Evolutionary conservation across 2,797 vertebrate species (phyloP).

Genomic region (Notoglanidium macrostoma): DNA sequence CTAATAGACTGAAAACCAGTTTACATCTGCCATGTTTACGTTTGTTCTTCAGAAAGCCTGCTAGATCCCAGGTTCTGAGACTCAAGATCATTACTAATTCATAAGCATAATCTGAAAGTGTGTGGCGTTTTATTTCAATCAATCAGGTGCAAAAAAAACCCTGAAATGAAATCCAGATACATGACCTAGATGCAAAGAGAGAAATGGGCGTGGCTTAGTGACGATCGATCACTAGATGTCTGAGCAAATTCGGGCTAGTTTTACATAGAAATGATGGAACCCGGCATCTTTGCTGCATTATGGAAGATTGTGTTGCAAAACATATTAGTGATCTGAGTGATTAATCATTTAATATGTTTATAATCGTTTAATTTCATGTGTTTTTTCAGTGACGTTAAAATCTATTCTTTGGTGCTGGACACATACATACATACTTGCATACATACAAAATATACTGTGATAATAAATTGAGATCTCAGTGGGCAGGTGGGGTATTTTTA

Average conservation of each 20-base stretch:
- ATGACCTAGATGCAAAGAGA: neutral
- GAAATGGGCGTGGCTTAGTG: neutral
- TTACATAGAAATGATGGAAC: neutral
- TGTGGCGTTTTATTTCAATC: neutral
- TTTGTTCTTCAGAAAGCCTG: neutral
- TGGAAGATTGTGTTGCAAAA: neutral
- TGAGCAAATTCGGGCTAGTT: neutral
- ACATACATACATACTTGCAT: neutral
- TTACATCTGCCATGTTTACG: neutral
- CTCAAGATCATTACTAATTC: neutral
- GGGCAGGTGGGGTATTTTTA: conserved; percentile 77
- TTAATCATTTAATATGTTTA: neutral
- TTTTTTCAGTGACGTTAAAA: neutral
- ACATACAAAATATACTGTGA: neutral
- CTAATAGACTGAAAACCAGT: neutral
- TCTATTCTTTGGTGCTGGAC: neutral
- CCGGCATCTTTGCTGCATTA: neutral
- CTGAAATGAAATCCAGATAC: neutral
- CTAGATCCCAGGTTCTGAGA: neutral
- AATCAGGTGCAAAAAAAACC: neutral
- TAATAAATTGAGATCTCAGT: conserved; percentile 53
- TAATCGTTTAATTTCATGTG: neutral
- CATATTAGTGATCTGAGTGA: neutral
- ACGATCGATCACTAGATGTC: neutral
- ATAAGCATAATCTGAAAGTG: neutral